Evolutionary conservation across 2,888 invertebrate species (phyloP).

Genomic region (Thecocarcelia acutangulata): DNA sequence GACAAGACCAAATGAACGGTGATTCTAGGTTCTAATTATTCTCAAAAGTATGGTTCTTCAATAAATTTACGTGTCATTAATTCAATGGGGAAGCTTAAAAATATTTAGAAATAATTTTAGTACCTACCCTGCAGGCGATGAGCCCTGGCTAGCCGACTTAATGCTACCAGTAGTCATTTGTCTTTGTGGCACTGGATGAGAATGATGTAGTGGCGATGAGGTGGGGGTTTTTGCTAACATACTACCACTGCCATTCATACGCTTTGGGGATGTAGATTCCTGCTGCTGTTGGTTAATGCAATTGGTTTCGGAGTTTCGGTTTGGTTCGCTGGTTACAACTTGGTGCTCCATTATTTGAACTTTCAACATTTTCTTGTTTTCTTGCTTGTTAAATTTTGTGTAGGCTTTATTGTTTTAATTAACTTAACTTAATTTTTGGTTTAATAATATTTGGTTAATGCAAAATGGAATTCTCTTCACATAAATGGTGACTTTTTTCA

Average conservation of each 20-base stretch:
- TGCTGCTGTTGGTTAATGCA: slow-evolving; percentile 35
- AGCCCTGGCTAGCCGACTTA: slow-evolving; percentile 80
- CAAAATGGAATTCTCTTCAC: slow-evolving; percentile 19
- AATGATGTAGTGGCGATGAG: slow-evolving; percentile 78
- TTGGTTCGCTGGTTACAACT: slow-evolving; percentile 85
- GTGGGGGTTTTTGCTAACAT: slow-evolving; percentile 74
- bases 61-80: too few species aligned
- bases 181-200: slow-evolving; percentile 73
- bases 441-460: slow-evolving; percentile 55
- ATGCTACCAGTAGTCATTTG: slow-evolving; percentile 74
- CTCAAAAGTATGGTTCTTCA: too few species aligned
- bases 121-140: slow-evolving; percentile 80
- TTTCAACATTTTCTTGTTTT: slow-evolving; percentile 84
- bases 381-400: background rate
- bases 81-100: background rate
- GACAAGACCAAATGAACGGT: too few species aligned
- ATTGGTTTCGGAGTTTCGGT: slow-evolving; percentile 29
- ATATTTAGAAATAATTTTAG: background rate
- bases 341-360: slow-evolving; percentile 88
- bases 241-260: slow-evolving; percentile 59
- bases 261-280: slow-evolving; percentile 64
- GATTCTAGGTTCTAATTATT: too few species aligned
- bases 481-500: slow-evolving; percentile 30
- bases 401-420: background rate
- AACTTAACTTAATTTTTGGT: slow-evolving; percentile 65